Evolutionary conservation across 2,888 invertebrate genomes (phyloP).

Genomic region (Calliopum simillimum): DNA sequence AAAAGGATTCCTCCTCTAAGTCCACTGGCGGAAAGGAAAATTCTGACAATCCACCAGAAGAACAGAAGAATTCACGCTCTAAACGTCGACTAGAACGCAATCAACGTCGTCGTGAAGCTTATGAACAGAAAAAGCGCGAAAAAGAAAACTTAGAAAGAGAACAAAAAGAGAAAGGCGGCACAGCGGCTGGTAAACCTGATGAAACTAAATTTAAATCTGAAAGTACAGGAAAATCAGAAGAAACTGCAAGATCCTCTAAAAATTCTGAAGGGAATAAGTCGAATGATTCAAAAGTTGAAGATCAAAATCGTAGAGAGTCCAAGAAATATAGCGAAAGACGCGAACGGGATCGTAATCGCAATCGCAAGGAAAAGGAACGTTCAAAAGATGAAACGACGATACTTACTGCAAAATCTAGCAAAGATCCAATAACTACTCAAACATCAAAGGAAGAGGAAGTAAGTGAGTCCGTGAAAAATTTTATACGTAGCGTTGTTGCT

Average conservation of each 20-base stretch:
- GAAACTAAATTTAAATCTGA: background rate
- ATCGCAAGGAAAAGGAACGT: constrained; percentile 32
- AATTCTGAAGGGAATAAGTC: constrained; percentile 41
- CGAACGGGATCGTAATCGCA: constrained; percentile 47
- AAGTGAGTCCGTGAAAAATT: constrained; percentile 51
- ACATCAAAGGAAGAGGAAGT: constrained; percentile 39
- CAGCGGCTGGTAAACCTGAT: constrained; percentile 51
- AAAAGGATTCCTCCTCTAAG: constrained; percentile 38
- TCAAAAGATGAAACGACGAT: constrained; percentile 3
- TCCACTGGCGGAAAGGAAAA: constrained; percentile 41
- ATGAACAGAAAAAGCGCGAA: constrained; percentile 60
- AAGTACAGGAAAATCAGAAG: constrained; percentile 36
- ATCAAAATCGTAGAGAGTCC: constrained; percentile 48
- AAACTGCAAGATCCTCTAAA: constrained; percentile 20
- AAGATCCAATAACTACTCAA: background rate
- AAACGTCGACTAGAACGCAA: constrained; percentile 62
- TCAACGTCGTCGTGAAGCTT: constrained; percentile 62
- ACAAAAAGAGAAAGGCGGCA: constrained; percentile 26
- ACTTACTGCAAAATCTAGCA: constrained; percentile 5
- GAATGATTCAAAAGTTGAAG: constrained; percentile 43
- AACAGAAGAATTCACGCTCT: constrained; percentile 57
- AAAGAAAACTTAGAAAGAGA: constrained; percentile 47
- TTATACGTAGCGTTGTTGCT: constrained; percentile 51
- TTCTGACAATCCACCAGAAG: constrained; percentile 43
- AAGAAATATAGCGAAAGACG: constrained; percentile 59